A percentile compares a stretch with the other conserved stretches of the same genome.
phyloP scores from a whole-genome alignment of 2,888 invertebrate species.

The Netelia melanura region DNA sequence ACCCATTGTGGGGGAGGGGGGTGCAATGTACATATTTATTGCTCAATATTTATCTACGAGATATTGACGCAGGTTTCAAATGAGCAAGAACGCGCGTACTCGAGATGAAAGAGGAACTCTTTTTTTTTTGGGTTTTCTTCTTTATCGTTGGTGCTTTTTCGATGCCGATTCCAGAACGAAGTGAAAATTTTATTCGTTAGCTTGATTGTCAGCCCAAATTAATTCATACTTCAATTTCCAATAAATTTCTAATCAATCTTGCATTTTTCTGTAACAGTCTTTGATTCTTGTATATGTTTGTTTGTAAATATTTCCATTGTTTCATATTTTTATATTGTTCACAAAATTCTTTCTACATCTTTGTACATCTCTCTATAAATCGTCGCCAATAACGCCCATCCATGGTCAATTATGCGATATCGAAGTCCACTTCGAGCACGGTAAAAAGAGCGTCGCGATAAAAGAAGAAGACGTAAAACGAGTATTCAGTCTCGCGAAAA shows the following conservation, averaged over 20 bases:
- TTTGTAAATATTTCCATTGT: no score
- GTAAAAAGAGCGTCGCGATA: neutral
- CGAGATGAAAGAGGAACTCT: slow-evolving; percentile 17
- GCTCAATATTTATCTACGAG: slow-evolving; percentile 42
- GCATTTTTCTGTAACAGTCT: no score
- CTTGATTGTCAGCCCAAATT: neutral
- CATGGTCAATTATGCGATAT: neutral
- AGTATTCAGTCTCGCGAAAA: neutral
- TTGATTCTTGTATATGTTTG: no score
- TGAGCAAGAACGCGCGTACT: slow-evolving; percentile 32
- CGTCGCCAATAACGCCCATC: no score
- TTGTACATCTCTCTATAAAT: no score
- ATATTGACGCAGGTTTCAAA: slow-evolving; percentile 27
- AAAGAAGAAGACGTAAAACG: neutral
- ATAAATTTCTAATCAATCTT: no score
- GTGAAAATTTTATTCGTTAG: neutral
- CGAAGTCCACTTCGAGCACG: neutral
- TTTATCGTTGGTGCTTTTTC: neutral
- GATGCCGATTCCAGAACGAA: neutral
- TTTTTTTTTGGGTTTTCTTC: neutral
- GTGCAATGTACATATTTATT: slow-evolving; percentile 11
- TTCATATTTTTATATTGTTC: no score
- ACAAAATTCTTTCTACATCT: no score
- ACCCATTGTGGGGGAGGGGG: neutral
- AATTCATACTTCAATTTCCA: no score